phyloP scores from a whole-genome alignment of 2,888 invertebrate species.

The Euplagia quadripunctaria region DNA sequence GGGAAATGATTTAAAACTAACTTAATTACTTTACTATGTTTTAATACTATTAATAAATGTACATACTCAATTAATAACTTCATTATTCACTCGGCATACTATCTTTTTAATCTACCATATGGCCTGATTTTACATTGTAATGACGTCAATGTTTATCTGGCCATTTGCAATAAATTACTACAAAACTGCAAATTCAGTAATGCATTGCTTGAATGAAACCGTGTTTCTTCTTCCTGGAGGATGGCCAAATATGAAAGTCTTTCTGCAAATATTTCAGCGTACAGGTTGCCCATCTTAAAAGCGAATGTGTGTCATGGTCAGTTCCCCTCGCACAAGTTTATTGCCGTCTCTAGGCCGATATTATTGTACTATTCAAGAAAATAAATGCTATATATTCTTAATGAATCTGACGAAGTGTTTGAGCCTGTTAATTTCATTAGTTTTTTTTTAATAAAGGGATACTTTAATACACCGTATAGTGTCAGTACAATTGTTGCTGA shows the following conservation, averaged over 20 bases:
- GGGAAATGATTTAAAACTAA: neutral
- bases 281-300: conserved; percentile 60
- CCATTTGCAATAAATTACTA: conserved; percentile 1
- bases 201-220: conserved; percentile 68
- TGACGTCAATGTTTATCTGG: conserved; percentile 3
- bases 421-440: neutral
- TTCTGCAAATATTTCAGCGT: conserved; percentile 64
- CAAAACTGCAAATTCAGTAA: conserved; percentile 40
- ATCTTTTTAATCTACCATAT: conserved; percentile 7
- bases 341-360: conserved; percentile 68
- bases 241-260: conserved; percentile 73
- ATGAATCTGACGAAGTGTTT: conserved; percentile 41
- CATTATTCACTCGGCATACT: neutral
- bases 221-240: conserved; percentile 63
- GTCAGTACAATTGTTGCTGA: neutral
- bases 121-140: neutral
- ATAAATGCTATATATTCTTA: conserved; percentile 58
- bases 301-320: conserved; percentile 75
- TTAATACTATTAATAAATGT: neutral
- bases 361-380: conserved; percentile 65
- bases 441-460: neutral
- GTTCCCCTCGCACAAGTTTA: conserved; percentile 65
- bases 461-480: neutral
- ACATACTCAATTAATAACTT: neutral
- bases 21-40: neutral